Percentiles rank a stretch among this genome's conserved stretches.
phyloP scores from a whole-genome alignment of 2,888 invertebrate species.

The Drosophila atripex region DNA sequence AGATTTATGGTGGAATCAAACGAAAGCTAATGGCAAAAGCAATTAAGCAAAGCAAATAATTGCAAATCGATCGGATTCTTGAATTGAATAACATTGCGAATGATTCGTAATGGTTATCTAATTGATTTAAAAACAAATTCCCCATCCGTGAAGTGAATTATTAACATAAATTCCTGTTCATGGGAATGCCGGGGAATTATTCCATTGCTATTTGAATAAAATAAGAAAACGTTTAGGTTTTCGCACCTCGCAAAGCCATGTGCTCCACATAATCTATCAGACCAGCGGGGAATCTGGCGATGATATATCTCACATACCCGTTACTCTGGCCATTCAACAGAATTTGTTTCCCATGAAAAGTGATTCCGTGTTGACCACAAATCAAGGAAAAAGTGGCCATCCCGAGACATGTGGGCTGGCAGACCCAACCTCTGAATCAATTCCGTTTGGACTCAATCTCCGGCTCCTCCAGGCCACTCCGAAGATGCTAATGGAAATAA shows the following conservation, averaged over 20 bases:
- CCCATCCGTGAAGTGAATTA: background rate
- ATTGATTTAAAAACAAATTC: background rate
- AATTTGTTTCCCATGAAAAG: conserved; percentile 53
- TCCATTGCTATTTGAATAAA: background rate
- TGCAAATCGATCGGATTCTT: background rate
- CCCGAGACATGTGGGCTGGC: conserved; percentile 34
- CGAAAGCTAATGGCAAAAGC: background rate
- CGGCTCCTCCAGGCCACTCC: conserved; percentile 16
- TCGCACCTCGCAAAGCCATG: conserved; percentile 17
- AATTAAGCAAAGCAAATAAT: too few species aligned
- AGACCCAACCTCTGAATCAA: conserved; percentile 34
- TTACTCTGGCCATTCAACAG: conserved; percentile 26
- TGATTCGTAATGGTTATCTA: background rate
- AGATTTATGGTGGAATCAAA: conserved; percentile 11
- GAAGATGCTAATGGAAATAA: conserved; percentile 71
- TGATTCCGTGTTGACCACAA: conserved; percentile 48
- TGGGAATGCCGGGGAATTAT: background rate
- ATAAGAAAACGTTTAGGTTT: background rate
- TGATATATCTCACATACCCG: conserved; percentile 25
- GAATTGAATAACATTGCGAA: background rate
- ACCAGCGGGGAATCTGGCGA: conserved; percentile 38
- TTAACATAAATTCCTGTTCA: background rate
- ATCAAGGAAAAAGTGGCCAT: conserved; percentile 35
- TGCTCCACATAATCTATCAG: conserved; percentile 32
- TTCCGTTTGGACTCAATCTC: conserved; percentile 12